Conservation (phyloP, 2,888 invertebrate species). For the Orthosia incerta region DNA sequence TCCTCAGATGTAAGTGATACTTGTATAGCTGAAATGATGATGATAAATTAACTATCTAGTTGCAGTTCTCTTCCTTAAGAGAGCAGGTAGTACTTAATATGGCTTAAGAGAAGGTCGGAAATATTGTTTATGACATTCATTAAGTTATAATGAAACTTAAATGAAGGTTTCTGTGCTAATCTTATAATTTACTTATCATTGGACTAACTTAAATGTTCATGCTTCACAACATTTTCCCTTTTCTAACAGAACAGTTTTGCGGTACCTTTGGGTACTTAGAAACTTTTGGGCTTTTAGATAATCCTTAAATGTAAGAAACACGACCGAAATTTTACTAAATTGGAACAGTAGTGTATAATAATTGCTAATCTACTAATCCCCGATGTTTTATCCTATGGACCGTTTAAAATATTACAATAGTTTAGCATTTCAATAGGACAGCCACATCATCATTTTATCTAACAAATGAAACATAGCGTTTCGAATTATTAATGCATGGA, state of each 20-base stretch:
- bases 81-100: no score
- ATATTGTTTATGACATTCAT: no score
- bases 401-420: slow-evolving; percentile 23
- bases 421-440: slow-evolving; percentile 58
- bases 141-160: not conserved
- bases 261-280: slow-evolving; percentile 13
- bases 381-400: slow-evolving; percentile 26
- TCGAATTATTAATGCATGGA: slow-evolving; percentile 39
- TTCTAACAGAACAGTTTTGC: slow-evolving; percentile 27
- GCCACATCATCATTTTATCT: slow-evolving; percentile 58
- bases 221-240: slow-evolving; percentile 13
- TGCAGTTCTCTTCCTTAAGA: no score
- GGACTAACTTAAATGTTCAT: slow-evolving; percentile 20
- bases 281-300: slow-evolving; percentile 40
- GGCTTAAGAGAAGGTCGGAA: no score
- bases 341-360: slow-evolving; percentile 5
- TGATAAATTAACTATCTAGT: no score
- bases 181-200: not conserved
- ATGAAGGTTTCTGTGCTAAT: not conserved
- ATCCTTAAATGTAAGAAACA: slow-evolving; percentile 9
- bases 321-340: not conserved
- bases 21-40: no score
- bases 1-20: slow-evolving; percentile 73
- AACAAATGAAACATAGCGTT: slow-evolving; percentile 48
- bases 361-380: slow-evolving; percentile 1